Conservation (phyloP, 2,888 invertebrate genomes). For the Agrochola lota region DNA sequence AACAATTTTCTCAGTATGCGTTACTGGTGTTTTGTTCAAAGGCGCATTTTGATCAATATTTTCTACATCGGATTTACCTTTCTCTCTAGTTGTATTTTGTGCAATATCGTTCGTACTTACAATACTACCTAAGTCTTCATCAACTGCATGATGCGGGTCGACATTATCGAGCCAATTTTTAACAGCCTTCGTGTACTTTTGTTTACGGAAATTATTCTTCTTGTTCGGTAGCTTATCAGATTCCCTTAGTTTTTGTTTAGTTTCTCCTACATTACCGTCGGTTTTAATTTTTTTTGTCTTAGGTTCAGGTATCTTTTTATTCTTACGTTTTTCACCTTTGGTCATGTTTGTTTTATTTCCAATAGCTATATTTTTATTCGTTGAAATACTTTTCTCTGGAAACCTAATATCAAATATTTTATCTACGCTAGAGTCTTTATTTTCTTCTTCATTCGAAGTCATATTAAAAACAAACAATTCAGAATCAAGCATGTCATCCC, state of each 20-base stretch:
- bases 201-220: constrained; percentile 71
- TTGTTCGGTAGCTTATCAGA: constrained; percentile 9
- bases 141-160: constrained; percentile 61
- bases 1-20: constrained; percentile 24
- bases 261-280: not conserved
- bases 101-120: not conserved
- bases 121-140: constrained; percentile 42
- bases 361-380: not conserved
- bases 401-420: constrained; percentile 12
- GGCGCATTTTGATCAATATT: constrained; percentile 12
- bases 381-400: constrained; percentile 11
- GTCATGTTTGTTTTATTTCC: not conserved
- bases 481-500: constrained; percentile 82
- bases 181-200: constrained; percentile 79
- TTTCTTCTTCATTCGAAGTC: constrained; percentile 21
- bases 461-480: constrained; percentile 72
- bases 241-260: not conserved
- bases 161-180: constrained; percentile 81
- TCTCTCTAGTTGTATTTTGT: not conserved
- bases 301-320: not conserved
- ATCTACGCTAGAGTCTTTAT: constrained; percentile 6
- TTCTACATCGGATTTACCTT: constrained; percentile 1
- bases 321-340: constrained; percentile 43
- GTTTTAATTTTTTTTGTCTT: constrained; percentile 37
- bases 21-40: not conserved